phyloP scores from a whole-genome alignment of 2,797 vertebrate genomes.

The Oreochromis grahami region DNA sequence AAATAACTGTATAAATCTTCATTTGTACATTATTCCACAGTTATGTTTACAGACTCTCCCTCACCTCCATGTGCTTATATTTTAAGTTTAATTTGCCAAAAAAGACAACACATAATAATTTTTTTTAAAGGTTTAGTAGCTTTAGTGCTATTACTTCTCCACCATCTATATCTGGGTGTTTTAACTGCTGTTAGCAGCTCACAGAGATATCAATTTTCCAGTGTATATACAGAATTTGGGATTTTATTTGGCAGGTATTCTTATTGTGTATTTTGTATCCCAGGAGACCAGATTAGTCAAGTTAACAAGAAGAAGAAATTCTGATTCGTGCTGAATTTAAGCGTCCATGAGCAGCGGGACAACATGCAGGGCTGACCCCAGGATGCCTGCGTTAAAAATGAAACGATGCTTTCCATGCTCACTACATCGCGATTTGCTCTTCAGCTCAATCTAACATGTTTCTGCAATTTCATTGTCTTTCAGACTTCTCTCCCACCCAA shows the following conservation, averaged over 20 bases:
- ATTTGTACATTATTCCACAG: background rate
- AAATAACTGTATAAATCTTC: background rate
- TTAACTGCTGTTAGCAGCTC: background rate
- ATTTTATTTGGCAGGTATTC: background rate
- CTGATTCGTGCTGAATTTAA: background rate
- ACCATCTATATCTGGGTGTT: background rate
- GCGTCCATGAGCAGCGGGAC: background rate
- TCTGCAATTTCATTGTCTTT: slow-evolving; percentile 16
- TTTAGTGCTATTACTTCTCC: background rate
- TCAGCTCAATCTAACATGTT: slow-evolving; percentile 8
- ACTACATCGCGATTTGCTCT: background rate
- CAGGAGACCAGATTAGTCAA: background rate
- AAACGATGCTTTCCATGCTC: background rate
- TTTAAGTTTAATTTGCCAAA: background rate
- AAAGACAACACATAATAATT: fast-evolving
- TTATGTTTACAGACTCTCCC: background rate
- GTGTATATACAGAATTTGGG: background rate
- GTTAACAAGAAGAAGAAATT: background rate
- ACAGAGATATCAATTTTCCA: fast-evolving
- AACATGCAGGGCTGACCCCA: background rate
- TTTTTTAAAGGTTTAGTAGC: fast-evolving
- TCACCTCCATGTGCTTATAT: background rate
- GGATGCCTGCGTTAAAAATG: background rate
- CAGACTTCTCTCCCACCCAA: background rate
- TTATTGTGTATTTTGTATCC: background rate